Percentiles rank a stretch among this genome's conserved stretches.
These are phyloP conservation scores for Phoxinus phoxinus DNA, from an alignment of 2,113 vertebrate species.

Conservation along the genomic window DNA sequence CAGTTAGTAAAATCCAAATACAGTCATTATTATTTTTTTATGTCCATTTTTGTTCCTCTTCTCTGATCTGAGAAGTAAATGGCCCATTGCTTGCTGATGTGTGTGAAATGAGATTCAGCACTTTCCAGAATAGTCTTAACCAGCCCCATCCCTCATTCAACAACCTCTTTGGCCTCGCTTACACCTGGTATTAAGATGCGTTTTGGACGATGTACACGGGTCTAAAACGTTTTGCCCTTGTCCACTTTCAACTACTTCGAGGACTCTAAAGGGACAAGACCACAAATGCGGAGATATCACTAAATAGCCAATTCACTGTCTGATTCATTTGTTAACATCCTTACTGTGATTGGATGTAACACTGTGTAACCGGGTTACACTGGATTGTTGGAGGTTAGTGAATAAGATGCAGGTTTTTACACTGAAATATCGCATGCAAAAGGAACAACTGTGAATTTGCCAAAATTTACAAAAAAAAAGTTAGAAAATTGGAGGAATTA, in stretches of 20 bases:
- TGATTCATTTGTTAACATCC: too few relatives aligned
- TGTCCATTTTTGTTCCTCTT: background rate
- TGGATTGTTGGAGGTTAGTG: background rate
- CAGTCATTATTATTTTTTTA: background rate
- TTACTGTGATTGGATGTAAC: too few relatives aligned
- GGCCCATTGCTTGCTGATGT: background rate
- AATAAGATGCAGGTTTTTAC: background rate
- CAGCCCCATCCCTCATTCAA: background rate
- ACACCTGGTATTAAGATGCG: too few relatives aligned
- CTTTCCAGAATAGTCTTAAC: background rate
- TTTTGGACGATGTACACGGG: too few relatives aligned
- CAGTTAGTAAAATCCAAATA: background rate
- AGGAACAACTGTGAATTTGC: background rate
- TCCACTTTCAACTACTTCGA: too few relatives aligned
- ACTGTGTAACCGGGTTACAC: background rate
- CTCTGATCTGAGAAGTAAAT: background rate
- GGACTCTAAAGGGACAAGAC: too few relatives aligned
- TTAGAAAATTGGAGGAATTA: background rate
- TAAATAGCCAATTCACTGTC: too few relatives aligned
- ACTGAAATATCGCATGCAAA: background rate
- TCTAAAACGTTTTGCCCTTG: too few relatives aligned
- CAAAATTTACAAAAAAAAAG: background rate
- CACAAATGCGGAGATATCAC: too few relatives aligned
- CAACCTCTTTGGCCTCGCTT: background rate
- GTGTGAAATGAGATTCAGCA: background rate